phyloP scores from a whole-genome alignment of 2,113 vertebrate genomes.

The Pterophyllum scalare region DNA sequence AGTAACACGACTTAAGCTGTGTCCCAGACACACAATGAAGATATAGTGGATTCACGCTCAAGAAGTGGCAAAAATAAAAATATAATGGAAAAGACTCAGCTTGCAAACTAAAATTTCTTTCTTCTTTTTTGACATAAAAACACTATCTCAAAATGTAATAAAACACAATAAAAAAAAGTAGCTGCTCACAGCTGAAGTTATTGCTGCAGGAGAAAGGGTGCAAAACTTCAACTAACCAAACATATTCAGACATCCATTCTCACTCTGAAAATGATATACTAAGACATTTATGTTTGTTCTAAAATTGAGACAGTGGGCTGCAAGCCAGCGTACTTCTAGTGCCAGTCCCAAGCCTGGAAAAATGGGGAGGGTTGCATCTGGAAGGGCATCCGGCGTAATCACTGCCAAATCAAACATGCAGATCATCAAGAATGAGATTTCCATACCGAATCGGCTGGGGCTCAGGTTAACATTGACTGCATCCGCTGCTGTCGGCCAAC shows the following conservation, averaged over 20 bases:
- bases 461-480: background rate
- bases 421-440: background rate
- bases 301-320: background rate
- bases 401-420: background rate
- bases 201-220: background rate
- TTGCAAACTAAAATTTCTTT: background rate
- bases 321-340: background rate
- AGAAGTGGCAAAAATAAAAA: background rate
- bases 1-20: background rate
- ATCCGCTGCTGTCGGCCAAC: background rate
- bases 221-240: background rate
- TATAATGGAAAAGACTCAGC: background rate
- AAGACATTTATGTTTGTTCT: background rate
- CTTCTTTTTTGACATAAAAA: background rate
- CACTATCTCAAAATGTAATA: background rate
- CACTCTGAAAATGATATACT: background rate
- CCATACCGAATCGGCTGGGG: background rate
- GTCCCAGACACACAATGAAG: background rate
- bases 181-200: background rate
- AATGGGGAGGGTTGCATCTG: background rate
- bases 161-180: conserved; percentile 2
- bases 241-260: background rate
- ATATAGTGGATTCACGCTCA: background rate
- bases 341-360: background rate
- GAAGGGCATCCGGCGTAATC: background rate